Conservation (phyloP, 1,140 invertebrate species). For the Berghia stephanieae region DNA sequence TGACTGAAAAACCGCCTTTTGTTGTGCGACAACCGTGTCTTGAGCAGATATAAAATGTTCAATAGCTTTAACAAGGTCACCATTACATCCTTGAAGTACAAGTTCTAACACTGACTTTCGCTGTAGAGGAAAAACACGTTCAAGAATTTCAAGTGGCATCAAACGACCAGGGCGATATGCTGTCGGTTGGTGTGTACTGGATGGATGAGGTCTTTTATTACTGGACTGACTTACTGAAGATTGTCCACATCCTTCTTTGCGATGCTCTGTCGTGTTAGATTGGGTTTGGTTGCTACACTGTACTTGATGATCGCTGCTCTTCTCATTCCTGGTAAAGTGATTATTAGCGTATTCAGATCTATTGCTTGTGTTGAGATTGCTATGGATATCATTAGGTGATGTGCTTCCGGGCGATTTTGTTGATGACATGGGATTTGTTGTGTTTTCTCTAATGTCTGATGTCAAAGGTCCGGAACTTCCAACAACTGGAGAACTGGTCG, state of each 20-base stretch:
- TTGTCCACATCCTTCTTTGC: too few relatives aligned
- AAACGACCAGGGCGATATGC: slow-evolving; percentile 67
- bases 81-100: slow-evolving; percentile 84
- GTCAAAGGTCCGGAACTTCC: slow-evolving; percentile 15
- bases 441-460: neutral
- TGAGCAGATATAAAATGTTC: slow-evolving; percentile 73
- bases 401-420: neutral
- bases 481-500: slow-evolving; percentile 28
- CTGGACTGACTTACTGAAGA: too few relatives aligned
- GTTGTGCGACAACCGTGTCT: slow-evolving; percentile 58
- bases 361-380: neutral
- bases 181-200: slow-evolving; percentile 38
- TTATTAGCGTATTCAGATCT: neutral
- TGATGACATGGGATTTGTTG: neutral
- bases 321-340: neutral
- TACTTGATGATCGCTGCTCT: neutral
- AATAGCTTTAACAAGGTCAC: slow-evolving; percentile 83
- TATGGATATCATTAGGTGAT: neutral
- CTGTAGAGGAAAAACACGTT: slow-evolving; percentile 87
- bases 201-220: neutral
- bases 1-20: slow-evolving; percentile 37
- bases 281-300: neutral
- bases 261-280: slow-evolving; percentile 14
- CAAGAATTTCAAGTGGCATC: slow-evolving; percentile 82
- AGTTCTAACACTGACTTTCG: slow-evolving; percentile 83